These are phyloP conservation scores for Siniperca knerii DNA, from an alignment of 2,113 vertebrate species.

Conservation along the genomic window DNA sequence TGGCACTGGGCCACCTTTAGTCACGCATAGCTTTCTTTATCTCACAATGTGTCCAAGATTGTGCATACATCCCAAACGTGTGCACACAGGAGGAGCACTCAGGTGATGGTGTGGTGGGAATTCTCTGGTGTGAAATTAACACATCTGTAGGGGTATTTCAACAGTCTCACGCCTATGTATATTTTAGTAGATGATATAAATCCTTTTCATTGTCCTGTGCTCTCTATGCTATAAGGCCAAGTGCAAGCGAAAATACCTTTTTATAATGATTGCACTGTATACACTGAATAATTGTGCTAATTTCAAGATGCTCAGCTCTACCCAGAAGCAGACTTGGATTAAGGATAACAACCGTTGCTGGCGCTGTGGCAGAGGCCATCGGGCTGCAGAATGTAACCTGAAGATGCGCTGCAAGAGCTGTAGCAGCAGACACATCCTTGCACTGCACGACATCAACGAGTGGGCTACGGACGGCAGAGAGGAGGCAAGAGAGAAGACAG, in stretches of 20 bases:
- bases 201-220: not conserved
- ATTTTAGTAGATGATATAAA: not conserved
- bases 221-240: not conserved
- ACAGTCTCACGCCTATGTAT: not conserved
- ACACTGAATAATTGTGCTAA: not conserved
- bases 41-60: not conserved
- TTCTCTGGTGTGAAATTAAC: not conserved
- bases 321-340: no score
- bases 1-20: not conserved
- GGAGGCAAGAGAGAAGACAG: no score
- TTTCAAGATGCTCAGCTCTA: no score
- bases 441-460: no score
- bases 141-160: not conserved
- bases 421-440: no score
- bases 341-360: no score
- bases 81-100: not conserved
- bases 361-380: no score
- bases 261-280: not conserved
- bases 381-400: no score
- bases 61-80: not conserved
- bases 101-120: not conserved
- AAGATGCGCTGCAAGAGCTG: no score
- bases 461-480: no score
- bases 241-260: not conserved
- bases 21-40: not conserved